A percentile compares a stretch with the other conserved stretches of the same genome.
Conservation (phyloP, 2,113 vertebrate genomes). For the Sander vitreus region DNA sequence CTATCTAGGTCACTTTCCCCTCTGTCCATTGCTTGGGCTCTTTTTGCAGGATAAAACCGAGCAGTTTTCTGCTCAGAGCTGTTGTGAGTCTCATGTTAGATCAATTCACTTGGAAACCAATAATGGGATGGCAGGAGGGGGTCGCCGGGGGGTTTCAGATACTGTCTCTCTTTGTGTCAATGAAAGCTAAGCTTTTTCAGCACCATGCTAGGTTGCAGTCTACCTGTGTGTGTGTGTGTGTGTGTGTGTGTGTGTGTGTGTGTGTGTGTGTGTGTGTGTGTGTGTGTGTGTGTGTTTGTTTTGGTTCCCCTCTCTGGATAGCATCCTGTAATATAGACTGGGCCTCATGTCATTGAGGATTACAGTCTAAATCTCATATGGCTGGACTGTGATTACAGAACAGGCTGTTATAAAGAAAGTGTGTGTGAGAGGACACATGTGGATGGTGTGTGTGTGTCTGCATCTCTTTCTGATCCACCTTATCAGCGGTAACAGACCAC, state of each 20-base stretch:
- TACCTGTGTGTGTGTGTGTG: background rate
- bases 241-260: too few relatives aligned
- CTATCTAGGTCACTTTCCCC: constrained; percentile 35
- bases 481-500: constrained; percentile 76
- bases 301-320: constrained; percentile 32
- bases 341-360: constrained; percentile 50
- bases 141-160: background rate
- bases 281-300: constrained; percentile 6
- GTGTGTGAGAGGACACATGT: background rate
- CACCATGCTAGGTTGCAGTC: constrained; percentile 16
- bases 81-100: constrained; percentile 40
- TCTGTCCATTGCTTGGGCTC: constrained; percentile 13
- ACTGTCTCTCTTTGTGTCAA: constrained; percentile 32
- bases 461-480: constrained; percentile 63
- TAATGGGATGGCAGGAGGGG: constrained; percentile 13
- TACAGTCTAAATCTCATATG: constrained; percentile 60
- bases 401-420: constrained; percentile 17
- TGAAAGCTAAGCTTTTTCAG: constrained; percentile 31
- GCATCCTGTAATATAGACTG: constrained; percentile 37
- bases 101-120: constrained; percentile 31
- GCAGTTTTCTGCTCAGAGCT: constrained; percentile 22
- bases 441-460: constrained; percentile 11
- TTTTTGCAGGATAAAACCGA: constrained; percentile 13
- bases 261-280: too few relatives aligned
- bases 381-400: constrained; percentile 55